Evolutionary conservation across 2,113 vertebrate genomes (phyloP).

Genomic region (Uropsilus gracilis): DNA sequence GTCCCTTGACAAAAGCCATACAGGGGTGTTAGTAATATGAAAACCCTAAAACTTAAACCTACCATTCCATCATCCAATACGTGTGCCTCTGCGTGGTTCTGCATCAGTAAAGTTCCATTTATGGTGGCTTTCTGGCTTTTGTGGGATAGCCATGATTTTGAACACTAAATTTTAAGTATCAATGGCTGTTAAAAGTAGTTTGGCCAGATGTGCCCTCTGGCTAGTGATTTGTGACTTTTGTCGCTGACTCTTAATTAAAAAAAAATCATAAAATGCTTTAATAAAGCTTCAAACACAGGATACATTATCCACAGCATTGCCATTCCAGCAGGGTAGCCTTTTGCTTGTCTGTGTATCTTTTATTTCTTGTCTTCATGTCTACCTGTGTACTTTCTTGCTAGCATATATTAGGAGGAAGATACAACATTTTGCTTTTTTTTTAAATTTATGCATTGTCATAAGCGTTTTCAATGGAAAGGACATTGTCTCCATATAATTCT

Average conservation of each 20-base stretch:
- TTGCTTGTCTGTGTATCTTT: not conserved
- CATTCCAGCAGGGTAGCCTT: not conserved
- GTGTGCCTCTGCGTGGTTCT: not conserved
- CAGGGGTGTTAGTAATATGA: not conserved
- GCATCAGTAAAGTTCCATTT: not conserved
- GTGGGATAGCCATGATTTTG: not conserved
- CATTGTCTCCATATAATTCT: not conserved
- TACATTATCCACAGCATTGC: not conserved
- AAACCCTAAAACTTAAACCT: not conserved
- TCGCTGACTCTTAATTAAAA: not conserved
- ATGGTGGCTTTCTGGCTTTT: not conserved
- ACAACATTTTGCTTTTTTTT: conserved; percentile 28
- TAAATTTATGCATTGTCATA: not conserved
- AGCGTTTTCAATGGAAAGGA: not conserved
- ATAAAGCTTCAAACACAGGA: not conserved
- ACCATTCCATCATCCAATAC: not conserved
- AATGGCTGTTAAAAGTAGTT: not conserved
- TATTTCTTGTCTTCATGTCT: not conserved
- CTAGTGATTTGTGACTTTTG: not conserved
- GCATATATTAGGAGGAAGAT: not conserved
- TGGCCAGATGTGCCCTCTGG: not conserved
- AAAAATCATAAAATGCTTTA: not conserved
- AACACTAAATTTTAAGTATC: not conserved
- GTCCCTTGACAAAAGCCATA: not conserved
- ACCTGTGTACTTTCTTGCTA: not conserved